These are phyloP conservation scores for Pituophis catenifer DNA, from an alignment of 2,113 vertebrate species.

Conservation along the genomic window DNA sequence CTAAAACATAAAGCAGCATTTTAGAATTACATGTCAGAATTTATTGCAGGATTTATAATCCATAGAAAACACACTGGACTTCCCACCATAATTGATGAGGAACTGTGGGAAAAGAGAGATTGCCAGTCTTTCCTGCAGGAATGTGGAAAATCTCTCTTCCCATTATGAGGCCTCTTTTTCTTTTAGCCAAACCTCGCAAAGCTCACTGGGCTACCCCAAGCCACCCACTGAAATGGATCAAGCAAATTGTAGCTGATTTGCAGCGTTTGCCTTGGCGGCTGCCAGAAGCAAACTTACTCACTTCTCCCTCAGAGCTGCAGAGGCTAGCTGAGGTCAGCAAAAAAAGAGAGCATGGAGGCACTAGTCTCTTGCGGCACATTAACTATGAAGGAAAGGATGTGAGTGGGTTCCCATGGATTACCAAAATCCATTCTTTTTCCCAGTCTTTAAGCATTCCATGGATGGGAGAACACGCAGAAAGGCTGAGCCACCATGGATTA, in stretches of 20 bases:
- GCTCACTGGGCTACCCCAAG: background rate
- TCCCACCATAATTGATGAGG: background rate
- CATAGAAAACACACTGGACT: background rate
- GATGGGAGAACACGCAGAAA: background rate
- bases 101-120: background rate
- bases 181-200: background rate
- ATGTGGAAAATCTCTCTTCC: background rate
- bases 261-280: background rate
- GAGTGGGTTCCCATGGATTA: background rate
- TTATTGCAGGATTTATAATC: background rate
- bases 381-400: background rate
- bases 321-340: conserved; percentile 20
- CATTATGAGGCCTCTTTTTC: background rate
- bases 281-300: background rate
- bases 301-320: background rate
- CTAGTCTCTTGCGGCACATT: background rate
- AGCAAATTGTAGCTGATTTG: background rate
- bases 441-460: background rate
- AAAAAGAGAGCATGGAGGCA: background rate
- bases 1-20: background rate
- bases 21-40: background rate
- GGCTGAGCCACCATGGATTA: background rate
- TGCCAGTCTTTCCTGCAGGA: background rate
- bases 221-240: background rate
- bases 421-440: background rate